Base-by-base conservation (phyloP, 2,797 vertebrate species). In the Lycodopsis pacificus region DNA sequence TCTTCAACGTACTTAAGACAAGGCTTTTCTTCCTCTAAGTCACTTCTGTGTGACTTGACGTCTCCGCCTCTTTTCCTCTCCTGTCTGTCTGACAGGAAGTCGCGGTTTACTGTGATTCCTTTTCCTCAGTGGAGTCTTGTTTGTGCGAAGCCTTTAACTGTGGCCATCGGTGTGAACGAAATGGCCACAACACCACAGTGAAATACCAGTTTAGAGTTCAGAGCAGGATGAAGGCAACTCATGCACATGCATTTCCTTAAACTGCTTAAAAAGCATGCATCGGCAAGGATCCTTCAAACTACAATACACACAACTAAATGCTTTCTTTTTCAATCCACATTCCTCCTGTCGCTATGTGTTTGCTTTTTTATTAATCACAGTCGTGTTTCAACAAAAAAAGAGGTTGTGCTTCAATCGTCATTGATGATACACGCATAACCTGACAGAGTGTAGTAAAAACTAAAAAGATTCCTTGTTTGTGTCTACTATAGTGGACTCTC, bases 61-160 rank as follows among this genome's bases (percentile, higher is more conserved):
- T 42, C 62, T 57, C 65, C 73, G 44, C 14, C 74, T 76, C 51
- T 34, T 62, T 53, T 32, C 65, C 57, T 22, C 40, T 71, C 32
- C 22, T 65, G 17, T 25, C 20, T 49, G 62, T 38, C 66, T 69
- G 13, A 53, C 49, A 77, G 65, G 74, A 80, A 46, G 63, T 42
- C 36, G n/a, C 36, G 44, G 32, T 2, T 74, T 19, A 20, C 72
- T 70, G 51, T 51, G 65, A 71, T 44, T 51, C 46, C 36, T 65
- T 15, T 13, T 38, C 38, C 32, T 36, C 11, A 20, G 49, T 32
- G n/a, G 42, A 65, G 17, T 46, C n/a, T 56, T 75, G 49, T 75
- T 80, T 77, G 71, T 68, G 68, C 4, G 4, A 78, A 82, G 15
- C 58, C 30, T 70, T 59, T 32, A 27, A 2, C 58, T 40, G 25